Base-by-base conservation (phyloP, 2,888 invertebrate species). In the Rambutsinella grinnellia region DNA sequence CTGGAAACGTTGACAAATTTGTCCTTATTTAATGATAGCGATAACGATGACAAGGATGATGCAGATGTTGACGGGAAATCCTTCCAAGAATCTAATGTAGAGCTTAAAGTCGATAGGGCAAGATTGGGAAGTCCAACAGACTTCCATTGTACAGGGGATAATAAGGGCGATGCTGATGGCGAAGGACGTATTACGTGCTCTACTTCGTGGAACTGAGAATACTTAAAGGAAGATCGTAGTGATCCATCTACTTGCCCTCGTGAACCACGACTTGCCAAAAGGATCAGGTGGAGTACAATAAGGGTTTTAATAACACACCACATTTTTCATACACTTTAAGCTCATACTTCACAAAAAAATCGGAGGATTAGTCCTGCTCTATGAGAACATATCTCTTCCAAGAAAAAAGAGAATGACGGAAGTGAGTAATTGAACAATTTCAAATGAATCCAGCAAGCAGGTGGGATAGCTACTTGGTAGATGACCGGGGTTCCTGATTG, bases 1-100 rank as follows among this genome's bases (percentile, higher is more conserved):
- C 26, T 10, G 53, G 21, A 46, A 27, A 58, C 44, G 27, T 36
- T 36, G 36, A 28, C 56, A 28, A 67, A 47, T 61, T 61, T 67
- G 36, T 67, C 58, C 36, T 47, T 67, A 54, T 54, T 61, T 56
- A 74, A 74, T 67, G 74, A 67, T 53, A 60, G 61, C n/a, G 56
- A 57, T 46, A 19, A 23, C 10, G 53, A 10, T 2, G 19, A 19
- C 21, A 21, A 53, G n/a, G n/a, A n/a, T 17, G 47, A 19, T 3
- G 47, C 15, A 3, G 47, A 13, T 6, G 47, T 6, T 47, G 15
- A 47, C 21, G 19, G 3, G 19, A 53, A 53, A 19, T 2, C 53
- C 5, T 19, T 53, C 21, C 21, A 24, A 6, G 19, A 21, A 28
- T 54, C 5, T 23, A 23, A n/a, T 19, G 53, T 46, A 8, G 49